These are phyloP conservation scores for Dilophus febrilis DNA, from an alignment of 2,888 invertebrate species.

Conservation along the genomic window DNA sequence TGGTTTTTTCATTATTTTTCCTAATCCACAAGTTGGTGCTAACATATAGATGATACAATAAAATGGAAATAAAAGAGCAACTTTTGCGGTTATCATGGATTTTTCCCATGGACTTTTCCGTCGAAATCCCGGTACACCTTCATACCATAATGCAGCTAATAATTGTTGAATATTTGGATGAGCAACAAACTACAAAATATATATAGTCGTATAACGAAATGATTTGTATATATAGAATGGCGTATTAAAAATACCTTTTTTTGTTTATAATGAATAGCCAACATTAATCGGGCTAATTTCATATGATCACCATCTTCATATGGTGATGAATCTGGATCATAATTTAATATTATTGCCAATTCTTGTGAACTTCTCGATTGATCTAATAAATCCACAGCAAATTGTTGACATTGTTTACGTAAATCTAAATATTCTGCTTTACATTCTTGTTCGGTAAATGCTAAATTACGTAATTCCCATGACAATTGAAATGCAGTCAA, in stretches of 20 bases:
- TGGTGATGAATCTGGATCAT: slow-evolving; percentile 58
- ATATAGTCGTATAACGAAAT: background rate
- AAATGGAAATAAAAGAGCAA: slow-evolving; percentile 72
- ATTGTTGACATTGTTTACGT: slow-evolving; percentile 73
- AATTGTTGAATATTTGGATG: slow-evolving; percentile 91
- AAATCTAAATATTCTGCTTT: slow-evolving; percentile 76
- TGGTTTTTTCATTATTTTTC: slow-evolving; percentile 76
- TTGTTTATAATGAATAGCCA: slow-evolving; percentile 87
- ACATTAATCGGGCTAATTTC: slow-evolving; percentile 67
- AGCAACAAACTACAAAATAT: slow-evolving; percentile 60
- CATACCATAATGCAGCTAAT: slow-evolving; percentile 84
- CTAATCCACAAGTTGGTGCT: slow-evolving; percentile 62
- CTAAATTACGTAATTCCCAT: slow-evolving; percentile 81
- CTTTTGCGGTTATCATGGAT: slow-evolving; percentile 51
- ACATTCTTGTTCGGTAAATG: slow-evolving; percentile 84
- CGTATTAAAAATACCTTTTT: slow-evolving; percentile 59
- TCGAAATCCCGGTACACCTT: slow-evolving; percentile 85
- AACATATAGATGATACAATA: slow-evolving; percentile 75
- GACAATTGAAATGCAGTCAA: slow-evolving; percentile 88
- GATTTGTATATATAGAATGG: no score
- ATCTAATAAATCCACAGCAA: slow-evolving; percentile 78
- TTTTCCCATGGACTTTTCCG: slow-evolving; percentile 59
- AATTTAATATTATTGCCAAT: slow-evolving; percentile 82
- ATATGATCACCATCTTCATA: slow-evolving; percentile 68
- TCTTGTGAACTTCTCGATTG: slow-evolving; percentile 87